These are phyloP conservation scores for Graptemys geographica DNA, from an alignment of 2,797 vertebrate species.

Conservation along the genomic window DNA sequence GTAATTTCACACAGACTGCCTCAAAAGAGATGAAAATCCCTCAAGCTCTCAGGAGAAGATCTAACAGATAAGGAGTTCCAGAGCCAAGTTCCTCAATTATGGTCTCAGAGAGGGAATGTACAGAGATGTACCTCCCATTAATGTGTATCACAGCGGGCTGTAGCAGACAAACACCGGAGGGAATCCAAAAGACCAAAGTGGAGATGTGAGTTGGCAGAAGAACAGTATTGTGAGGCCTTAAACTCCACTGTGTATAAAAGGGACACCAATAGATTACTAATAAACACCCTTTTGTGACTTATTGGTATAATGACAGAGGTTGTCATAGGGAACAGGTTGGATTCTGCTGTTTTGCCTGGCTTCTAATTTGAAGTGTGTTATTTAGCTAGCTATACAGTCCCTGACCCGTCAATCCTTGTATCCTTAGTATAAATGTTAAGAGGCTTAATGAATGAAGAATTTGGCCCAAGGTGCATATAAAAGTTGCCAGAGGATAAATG, in stretches of 20 bases:
- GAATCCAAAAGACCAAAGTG: neutral
- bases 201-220: neutral
- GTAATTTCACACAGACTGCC: neutral
- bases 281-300: neutral
- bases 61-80: neutral
- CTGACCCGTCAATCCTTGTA: neutral
- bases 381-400: rapidly evolving
- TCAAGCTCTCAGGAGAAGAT: neutral
- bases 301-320: neutral
- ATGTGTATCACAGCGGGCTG: neutral
- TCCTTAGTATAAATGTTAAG: neutral
- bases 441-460: neutral
- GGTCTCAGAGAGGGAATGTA: neutral
- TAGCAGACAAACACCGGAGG: neutral
- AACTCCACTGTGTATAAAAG: neutral
- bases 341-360: neutral
- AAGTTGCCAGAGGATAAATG: neutral
- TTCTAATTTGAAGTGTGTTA: neutral
- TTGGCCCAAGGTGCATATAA: neutral
- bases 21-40: neutral
- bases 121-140: neutral
- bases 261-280: neutral
- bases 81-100: neutral
- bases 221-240: neutral
- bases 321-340: neutral